Conservation (phyloP, 2,113 vertebrate genomes). For the Oncorhynchus masou region DNA sequence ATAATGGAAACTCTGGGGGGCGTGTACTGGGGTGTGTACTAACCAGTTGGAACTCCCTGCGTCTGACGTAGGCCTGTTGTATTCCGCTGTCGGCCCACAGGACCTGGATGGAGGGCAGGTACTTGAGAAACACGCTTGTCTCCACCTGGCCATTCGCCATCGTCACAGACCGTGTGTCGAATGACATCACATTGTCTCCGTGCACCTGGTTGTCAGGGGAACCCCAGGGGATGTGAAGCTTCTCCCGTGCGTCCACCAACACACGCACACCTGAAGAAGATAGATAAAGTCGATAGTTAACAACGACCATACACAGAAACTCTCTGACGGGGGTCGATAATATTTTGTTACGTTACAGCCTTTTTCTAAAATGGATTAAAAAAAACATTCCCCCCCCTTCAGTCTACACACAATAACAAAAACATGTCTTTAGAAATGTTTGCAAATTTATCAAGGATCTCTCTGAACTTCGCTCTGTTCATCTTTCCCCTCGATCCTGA, state of each 20-base stretch:
- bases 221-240: conserved; percentile 97
- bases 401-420: too few relatives aligned
- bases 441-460: too few relatives aligned
- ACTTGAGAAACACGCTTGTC: conserved; percentile 79
- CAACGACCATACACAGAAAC: neutral
- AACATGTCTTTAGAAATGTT: too few relatives aligned
- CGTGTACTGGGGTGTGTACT: conserved; percentile 76
- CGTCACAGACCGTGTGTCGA: conserved; percentile 84
- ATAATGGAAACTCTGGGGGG: too few relatives aligned
- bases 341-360: too few relatives aligned
- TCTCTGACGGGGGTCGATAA: neutral
- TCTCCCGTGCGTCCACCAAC: conserved; percentile 94
- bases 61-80: conserved; percentile 92
- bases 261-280: conserved; percentile 84
- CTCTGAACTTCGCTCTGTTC: too few relatives aligned
- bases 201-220: conserved; percentile 81
- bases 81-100: conserved; percentile 91
- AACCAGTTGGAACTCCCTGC: conserved; percentile 97
- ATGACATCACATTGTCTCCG: conserved; percentile 88
- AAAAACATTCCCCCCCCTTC: too few relatives aligned
- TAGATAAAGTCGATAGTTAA: conserved; percentile 58
- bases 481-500: too few relatives aligned
- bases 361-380: too few relatives aligned
- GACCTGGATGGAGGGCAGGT: conserved; percentile 81
- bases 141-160: conserved; percentile 88